Evolutionary conservation across 2,797 vertebrate species (phyloP).

Genomic region (Pampus argenteus): DNA sequence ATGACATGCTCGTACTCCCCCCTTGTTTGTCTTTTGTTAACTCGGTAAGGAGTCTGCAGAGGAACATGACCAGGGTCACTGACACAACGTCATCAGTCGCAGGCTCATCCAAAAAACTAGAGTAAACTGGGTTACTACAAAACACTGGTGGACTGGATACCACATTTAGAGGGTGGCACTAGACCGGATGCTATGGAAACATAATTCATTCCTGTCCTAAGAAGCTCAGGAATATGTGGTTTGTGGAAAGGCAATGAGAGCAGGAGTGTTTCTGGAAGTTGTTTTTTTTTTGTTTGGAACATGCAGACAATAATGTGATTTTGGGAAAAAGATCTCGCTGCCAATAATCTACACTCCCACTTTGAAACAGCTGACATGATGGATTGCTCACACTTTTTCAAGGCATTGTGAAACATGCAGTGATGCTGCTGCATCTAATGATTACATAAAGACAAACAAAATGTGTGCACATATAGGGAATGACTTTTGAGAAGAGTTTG

Average conservation of each 20-base stretch:
- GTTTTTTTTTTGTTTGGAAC: constrained; percentile 43
- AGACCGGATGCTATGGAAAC: constrained; percentile 69
- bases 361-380: constrained; percentile 38
- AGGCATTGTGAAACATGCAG: constrained; percentile 38
- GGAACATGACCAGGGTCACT: constrained; percentile 14
- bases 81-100: neutral
- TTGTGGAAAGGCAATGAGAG: constrained; percentile 43
- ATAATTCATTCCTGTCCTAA: constrained; percentile 55
- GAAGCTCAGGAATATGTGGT: constrained; percentile 42
- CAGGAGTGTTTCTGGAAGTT: constrained; percentile 44
- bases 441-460: constrained; percentile 39
- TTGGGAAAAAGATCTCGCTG: constrained; percentile 19
- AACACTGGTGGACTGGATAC: constrained; percentile 33
- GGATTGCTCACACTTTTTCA: constrained; percentile 39
- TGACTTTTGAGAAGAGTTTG: constrained; percentile 36
- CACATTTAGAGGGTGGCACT: constrained; percentile 50
- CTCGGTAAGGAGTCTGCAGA: constrained; percentile 5
- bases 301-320: constrained; percentile 47
- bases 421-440: constrained; percentile 37
- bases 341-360: constrained; percentile 47
- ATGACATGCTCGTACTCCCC: neutral
- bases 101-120: constrained; percentile 1
- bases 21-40: constrained; percentile 6
- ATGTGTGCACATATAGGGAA: constrained; percentile 34
- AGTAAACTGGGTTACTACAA: constrained; percentile 32